phyloP scores from a whole-genome alignment of 2,797 vertebrate genomes.

The Sparus aurata region DNA sequence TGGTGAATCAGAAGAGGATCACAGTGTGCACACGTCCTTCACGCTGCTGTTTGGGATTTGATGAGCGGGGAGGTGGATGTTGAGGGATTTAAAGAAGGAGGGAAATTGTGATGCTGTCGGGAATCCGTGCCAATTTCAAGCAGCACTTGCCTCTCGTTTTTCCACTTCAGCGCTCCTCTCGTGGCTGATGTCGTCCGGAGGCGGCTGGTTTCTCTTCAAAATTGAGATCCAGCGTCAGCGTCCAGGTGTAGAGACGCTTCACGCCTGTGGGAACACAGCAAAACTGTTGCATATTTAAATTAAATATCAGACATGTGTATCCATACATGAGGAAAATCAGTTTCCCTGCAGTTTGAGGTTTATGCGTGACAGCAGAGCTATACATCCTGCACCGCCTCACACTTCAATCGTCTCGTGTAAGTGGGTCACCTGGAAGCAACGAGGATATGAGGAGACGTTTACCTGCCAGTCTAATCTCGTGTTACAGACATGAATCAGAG shows the following conservation, averaged over 20 bases:
- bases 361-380: not conserved
- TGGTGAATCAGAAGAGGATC: slow-evolving; percentile 10
- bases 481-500: slow-evolving; percentile 19
- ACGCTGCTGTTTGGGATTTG: slow-evolving; percentile 10
- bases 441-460: slow-evolving; percentile 5
- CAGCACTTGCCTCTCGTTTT: slow-evolving; percentile 1
- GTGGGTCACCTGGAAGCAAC: slow-evolving; percentile 40
- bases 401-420: slow-evolving; percentile 28
- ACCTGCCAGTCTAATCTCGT: slow-evolving; percentile 29
- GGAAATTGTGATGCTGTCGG: not conserved
- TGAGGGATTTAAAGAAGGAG: slow-evolving; percentile 4
- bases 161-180: slow-evolving; percentile 5
- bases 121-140: slow-evolving; percentile 29
- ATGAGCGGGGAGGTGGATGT: not conserved
- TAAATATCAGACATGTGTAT: slow-evolving; percentile 36
- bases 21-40: not conserved
- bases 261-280: slow-evolving; percentile 4
- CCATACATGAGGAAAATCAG: slow-evolving; percentile 10
- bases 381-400: not conserved
- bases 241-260: slow-evolving; percentile 10
- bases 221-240: not conserved
- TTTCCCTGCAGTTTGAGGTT: slow-evolving; percentile 20
- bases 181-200: slow-evolving; percentile 21
- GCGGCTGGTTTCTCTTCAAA: not conserved
- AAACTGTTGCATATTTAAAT: slow-evolving; percentile 26